Evolutionary conservation across 2,888 invertebrate species (phyloP), one percentile per base, ranked within the genome.

Genomic region (Meteorus colon): DNA sequence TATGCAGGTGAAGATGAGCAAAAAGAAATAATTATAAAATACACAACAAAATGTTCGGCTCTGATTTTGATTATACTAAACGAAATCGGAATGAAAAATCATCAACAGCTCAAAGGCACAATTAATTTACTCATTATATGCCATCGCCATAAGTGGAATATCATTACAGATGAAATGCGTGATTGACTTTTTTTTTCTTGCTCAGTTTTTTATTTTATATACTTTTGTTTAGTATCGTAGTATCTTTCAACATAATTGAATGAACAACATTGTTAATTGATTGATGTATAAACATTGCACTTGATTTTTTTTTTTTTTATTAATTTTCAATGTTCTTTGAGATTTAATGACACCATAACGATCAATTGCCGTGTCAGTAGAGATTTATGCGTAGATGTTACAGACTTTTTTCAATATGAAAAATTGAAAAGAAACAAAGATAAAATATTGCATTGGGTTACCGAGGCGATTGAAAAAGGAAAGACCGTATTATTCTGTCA

Each of bases 41-140:
- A 55, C 55, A 55, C 6, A 12, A 55, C 16, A 55, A 19, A 8
- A 55, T 60, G 2, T 19, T 14, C 10, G 19, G 4, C 27, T 24
- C 14, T 16, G 12, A 10, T 24, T 24, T 60, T 27, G 12, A 24
- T 27, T 6, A 8, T 8, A 27, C 27, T 27, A 41, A 12, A 8
- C 10, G 4, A 14, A 62, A 62, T 29, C 27, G 4, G 10, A 65
- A n/a, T n/a, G 14, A 63, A 34, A 12, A n/a, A 41, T 19, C 2
- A 65, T 37, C 19, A 41, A 34, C 0, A 34, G 24, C 65, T 65
- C 37, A 41, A 34, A 63, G 29, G 63, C 63, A 63, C 63, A 63
- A 63, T 31, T 63, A 34, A 63, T 63, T 63, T 34, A 63, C 29
- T 63, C 31, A 62, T 62, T 62, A 62, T 2, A 12, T 41, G 41